phyloP scores from a whole-genome alignment of 2,797 vertebrate genomes.

The Chaunax sp. region DNA sequence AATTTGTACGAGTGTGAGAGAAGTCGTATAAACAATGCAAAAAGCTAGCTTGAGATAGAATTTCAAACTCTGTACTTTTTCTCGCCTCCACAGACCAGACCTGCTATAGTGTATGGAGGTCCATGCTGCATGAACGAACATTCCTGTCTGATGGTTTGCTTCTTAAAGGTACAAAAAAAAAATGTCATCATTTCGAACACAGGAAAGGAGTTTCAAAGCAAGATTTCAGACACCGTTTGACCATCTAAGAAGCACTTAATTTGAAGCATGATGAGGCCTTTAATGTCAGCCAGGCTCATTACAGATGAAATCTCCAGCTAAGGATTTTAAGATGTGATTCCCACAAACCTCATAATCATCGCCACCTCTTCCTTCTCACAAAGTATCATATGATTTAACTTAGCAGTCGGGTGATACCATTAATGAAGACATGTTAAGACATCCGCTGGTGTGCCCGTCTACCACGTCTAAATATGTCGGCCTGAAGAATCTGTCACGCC shows the following conservation, averaged over 20 bases:
- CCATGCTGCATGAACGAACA: no score
- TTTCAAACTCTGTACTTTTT: no score
- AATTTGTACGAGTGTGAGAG: neutral
- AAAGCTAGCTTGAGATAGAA: neutral
- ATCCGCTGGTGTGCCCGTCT: slow-evolving; percentile 30
- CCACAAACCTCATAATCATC: slow-evolving; percentile 4
- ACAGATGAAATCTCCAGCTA: neutral
- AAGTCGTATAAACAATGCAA: neutral
- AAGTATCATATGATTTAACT: slow-evolving; percentile 32
- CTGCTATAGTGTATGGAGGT: no score
- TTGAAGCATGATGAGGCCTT: slow-evolving; percentile 6
- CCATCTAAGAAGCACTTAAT: neutral
- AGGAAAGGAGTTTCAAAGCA: no score
- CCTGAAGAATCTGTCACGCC: slow-evolving; percentile 24
- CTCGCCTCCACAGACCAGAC: no score
- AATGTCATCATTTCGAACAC: no score
- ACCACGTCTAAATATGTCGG: slow-evolving; percentile 57
- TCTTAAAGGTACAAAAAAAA: neutral
- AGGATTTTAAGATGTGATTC: slow-evolving; percentile 10
- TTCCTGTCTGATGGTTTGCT: neutral
- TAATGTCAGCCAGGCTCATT: neutral
- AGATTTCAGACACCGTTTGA: neutral
- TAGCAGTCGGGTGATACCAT: slow-evolving; percentile 22
- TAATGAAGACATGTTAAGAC: slow-evolving; percentile 64
- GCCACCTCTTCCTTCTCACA: slow-evolving; percentile 13